Evolutionary conservation across 2,888 invertebrate species (phyloP).

Genomic region (Nemotelus pantherinus): DNA sequence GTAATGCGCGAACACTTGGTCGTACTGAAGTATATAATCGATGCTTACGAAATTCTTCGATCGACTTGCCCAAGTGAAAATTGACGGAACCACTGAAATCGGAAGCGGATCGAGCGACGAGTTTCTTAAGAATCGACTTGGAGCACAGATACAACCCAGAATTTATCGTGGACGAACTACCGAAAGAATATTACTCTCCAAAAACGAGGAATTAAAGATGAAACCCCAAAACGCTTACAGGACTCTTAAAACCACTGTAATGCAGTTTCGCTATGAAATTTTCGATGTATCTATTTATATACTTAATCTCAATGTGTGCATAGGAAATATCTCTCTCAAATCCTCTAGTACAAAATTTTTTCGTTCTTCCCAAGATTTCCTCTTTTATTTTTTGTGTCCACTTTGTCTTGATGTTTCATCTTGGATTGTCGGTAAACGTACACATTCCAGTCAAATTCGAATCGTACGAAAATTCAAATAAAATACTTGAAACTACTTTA

Average conservation of each 20-base stretch:
- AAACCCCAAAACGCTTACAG: not conserved
- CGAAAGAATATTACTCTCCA: too few species aligned
- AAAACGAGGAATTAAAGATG: not conserved
- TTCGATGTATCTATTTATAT: constrained; percentile 39
- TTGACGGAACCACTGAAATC: not conserved
- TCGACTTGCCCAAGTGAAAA: constrained; percentile 34
- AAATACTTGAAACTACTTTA: not conserved
- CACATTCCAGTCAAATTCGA: constrained; percentile 16
- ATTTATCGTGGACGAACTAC: not conserved
- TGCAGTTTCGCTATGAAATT: not conserved
- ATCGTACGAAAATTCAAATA: not conserved
- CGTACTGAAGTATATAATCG: constrained; percentile 45
- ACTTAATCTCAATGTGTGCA: constrained; percentile 33
- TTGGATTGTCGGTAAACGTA: constrained; percentile 32
- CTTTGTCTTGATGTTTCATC: not conserved
- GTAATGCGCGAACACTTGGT: constrained; percentile 49
- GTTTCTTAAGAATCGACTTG: not conserved
- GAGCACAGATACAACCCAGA: not conserved
- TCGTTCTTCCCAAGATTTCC: not conserved
- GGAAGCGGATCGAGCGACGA: too few species aligned
- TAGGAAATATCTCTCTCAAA: constrained; percentile 29
- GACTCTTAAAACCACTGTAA: constrained; percentile 7
- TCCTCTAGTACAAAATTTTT: constrained; percentile 35
- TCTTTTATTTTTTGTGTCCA: not conserved
- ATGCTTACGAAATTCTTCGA: constrained; percentile 44